Base-by-base conservation (phyloP, 2,888 invertebrate species). In the Polydrusus pterygomalis region DNA sequence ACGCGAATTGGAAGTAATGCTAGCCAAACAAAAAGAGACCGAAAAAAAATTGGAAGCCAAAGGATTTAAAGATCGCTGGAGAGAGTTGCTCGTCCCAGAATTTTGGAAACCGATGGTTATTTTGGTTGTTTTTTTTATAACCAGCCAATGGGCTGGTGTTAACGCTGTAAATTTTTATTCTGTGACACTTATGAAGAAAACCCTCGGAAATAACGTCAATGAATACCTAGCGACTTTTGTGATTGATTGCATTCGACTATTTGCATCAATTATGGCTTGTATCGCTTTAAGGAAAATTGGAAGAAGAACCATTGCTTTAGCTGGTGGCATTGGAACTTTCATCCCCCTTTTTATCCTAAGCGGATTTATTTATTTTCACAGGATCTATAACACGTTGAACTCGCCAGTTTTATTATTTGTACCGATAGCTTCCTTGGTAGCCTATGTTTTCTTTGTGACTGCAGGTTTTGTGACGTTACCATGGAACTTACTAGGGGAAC, bases 401-500 rank as follows among this genome's bases (percentile, higher is more conserved):
- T 54, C 56, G 0, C 30, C 45, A 25, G 13, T n/a, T 5, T 11
- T 71, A 34, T 15, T 54, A n/a, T 65, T 70, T 18, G 47, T 75
- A 45, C 71, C 75, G 1, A 63, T 75, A 51, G 68, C 68, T 68
- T 75, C 67, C 34, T 63, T 75, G 30, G 38, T 75, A 43, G 63
- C 65, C 0, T 75, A 92, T 81, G 91, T 92, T 11, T 88, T 90
- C 54, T 91, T 91, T 64, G 89, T 92, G 62, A 89, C 90, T 0
- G 88, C 91, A 67, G 93, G 83, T 6, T 81, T 83, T 40, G 81
- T 83, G 8, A 81, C 83, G 0, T 83, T 94, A 64, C 94, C 94
- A 0, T 94, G 94, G 91, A 91, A 93, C 38, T 91, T 94, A 91
- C 92, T 93, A 79, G 93, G 93, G 0, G 94, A 95, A 86, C 88